These are phyloP conservation scores for Daubentonia madagascariensis DNA, from an alignment of 2,113 vertebrate genomes.

Conservation along the genomic window DNA sequence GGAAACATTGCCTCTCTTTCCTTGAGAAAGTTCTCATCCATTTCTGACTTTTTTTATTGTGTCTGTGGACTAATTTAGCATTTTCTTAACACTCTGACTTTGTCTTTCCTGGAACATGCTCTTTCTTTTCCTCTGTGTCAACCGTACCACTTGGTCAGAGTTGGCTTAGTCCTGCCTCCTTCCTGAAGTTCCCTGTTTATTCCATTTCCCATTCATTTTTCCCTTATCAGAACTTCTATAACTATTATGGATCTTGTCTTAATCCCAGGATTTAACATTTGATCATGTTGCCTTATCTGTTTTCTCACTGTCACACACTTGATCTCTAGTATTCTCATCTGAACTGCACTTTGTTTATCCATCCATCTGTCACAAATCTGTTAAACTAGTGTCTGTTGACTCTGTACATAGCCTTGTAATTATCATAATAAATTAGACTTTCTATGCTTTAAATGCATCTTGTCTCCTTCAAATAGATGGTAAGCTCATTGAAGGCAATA, in stretches of 20 bases:
- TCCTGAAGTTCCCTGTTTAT: neutral
- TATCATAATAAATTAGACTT: neutral
- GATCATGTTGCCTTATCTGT: neutral
- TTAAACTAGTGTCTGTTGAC: neutral
- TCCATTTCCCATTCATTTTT: neutral
- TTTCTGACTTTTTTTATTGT: conserved; percentile 3
- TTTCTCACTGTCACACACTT: neutral
- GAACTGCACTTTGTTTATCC: neutral
- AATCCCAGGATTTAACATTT: neutral
- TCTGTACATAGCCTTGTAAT: neutral
- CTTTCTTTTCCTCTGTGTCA: neutral
- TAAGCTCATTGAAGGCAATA: neutral
- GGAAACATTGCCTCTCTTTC: neutral
- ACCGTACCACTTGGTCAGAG: neutral
- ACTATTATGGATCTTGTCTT: neutral
- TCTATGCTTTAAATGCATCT: neutral
- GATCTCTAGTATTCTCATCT: neutral
- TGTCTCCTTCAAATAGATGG: neutral
- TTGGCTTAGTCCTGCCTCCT: neutral
- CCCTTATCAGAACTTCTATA: neutral
- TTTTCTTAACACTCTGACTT: neutral
- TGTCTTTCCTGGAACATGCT: neutral
- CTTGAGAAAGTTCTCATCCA: neutral
- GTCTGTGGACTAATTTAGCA: neutral
- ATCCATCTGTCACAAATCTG: neutral